Evolutionary conservation across 2,888 invertebrate species (phyloP).

Genomic region (Habrosyne pyritoides): DNA sequence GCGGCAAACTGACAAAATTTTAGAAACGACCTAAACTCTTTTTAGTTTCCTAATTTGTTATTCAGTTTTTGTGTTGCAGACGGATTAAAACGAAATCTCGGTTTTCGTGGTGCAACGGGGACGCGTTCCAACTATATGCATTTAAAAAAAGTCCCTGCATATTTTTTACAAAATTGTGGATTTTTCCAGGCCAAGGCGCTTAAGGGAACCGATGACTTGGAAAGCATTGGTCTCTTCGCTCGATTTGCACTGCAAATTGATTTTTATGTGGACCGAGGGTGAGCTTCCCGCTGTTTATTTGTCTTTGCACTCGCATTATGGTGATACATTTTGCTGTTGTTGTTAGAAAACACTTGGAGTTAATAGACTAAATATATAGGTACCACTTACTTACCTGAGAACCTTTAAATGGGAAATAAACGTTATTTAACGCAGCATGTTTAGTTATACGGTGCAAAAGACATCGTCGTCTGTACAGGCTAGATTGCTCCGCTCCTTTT

Average conservation of each 20-base stretch:
- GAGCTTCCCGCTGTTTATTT: slow-evolving; percentile 47
- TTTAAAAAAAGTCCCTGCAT: slow-evolving; percentile 44
- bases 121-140: slow-evolving; percentile 31
- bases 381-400: background rate
- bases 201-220: slow-evolving; percentile 74
- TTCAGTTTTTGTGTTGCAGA: slow-evolving; percentile 19
- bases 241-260: slow-evolving; percentile 81
- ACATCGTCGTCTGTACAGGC: slow-evolving; percentile 34
- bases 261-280: slow-evolving; percentile 65
- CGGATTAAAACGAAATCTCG: slow-evolving; percentile 34
- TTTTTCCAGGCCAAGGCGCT: slow-evolving; percentile 72
- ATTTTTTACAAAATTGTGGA: slow-evolving; percentile 61
- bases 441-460: slow-evolving; percentile 40
- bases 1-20: background rate
- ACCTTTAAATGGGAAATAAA: background rate
- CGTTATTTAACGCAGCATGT: slow-evolving; percentile 15
- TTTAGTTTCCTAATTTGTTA: background rate
- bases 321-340: background rate
- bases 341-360: background rate
- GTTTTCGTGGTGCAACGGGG: slow-evolving; percentile 18
- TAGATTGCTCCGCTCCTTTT: slow-evolving; percentile 46
- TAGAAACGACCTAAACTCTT: background rate
- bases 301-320: slow-evolving; percentile 30
- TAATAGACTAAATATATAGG: background rate
- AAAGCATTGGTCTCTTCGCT: slow-evolving; percentile 76